These are phyloP conservation scores for Carassius gibelio DNA, from an alignment of 2,113 vertebrate species.

Conservation along the genomic window DNA sequence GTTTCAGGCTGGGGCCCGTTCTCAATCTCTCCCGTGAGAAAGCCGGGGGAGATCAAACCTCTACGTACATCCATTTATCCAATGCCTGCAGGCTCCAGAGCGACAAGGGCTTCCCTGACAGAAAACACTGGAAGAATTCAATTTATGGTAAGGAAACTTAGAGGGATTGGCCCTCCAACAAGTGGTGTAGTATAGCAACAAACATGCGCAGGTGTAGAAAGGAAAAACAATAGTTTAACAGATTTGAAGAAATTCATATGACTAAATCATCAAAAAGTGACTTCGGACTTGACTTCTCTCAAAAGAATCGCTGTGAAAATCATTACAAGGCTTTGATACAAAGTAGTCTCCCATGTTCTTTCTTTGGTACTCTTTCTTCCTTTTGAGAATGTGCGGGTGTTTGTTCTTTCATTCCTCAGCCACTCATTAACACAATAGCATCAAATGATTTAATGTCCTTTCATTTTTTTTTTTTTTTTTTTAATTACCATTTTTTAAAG, in stretches of 20 bases:
- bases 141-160: background rate
- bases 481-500: conserved; percentile 8
- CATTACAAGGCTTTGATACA: background rate
- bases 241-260: background rate
- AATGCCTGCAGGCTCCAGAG: background rate
- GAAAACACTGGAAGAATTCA: background rate
- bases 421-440: background rate
- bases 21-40: background rate
- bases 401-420: background rate
- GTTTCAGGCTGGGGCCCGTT: conserved; percentile 33
- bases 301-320: background rate
- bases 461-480: too few relatives aligned
- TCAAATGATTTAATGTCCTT: background rate
- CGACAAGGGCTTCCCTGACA: background rate
- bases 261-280: background rate
- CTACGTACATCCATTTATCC: background rate
- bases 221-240: background rate
- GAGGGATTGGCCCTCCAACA: background rate
- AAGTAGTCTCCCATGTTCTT: background rate
- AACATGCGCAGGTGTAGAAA: background rate
- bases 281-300: background rate
- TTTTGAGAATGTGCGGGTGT: background rate
- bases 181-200: background rate
- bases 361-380: background rate
- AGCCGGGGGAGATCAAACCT: background rate